Evolutionary conservation across 1,140 invertebrate species (phyloP).

Genomic region (Lordiphosa mommai): DNA sequence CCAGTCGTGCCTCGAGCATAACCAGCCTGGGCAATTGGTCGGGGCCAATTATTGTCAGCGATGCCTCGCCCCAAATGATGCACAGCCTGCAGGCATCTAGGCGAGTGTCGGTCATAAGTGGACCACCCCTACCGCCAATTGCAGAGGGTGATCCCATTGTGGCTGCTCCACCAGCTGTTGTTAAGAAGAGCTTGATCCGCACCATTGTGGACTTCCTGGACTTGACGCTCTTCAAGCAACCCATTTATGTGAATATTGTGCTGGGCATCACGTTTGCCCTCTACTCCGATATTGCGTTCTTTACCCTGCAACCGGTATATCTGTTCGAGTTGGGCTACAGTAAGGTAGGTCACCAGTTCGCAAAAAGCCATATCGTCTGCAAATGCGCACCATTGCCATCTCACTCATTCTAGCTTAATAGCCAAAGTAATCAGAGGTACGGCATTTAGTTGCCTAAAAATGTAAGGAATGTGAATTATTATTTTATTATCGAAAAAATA

Average conservation of each 20-base stretch:
- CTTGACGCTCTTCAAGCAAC: conserved; percentile 82
- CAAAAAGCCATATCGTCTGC: too few relatives aligned
- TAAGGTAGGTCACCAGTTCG: conserved; percentile 78
- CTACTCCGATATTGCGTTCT: conserved; percentile 84
- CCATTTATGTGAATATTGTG: conserved; percentile 83
- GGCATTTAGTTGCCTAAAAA: too few relatives aligned
- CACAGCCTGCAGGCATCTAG: conserved; percentile 56
- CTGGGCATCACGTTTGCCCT: conserved; percentile 82
- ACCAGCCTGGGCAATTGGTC: conserved; percentile 79
- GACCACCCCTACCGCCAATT: neutral
- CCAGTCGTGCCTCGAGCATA: conserved; percentile 72
- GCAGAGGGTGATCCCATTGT: neutral
- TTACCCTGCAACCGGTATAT: conserved; percentile 82
- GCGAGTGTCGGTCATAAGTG: conserved; percentile 20
- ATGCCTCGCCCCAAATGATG: conserved; percentile 67
- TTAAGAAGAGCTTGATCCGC: conserved; percentile 43
- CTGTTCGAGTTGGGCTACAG: conserved; percentile 80
- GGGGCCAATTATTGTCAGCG: conserved; percentile 66
- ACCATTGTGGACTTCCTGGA: conserved; percentile 82
- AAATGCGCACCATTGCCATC: too few relatives aligned
- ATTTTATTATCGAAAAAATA: too few relatives aligned
- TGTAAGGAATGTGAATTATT: too few relatives aligned
- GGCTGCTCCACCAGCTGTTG: neutral
- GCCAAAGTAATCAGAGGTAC: too few relatives aligned
- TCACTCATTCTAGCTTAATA: too few relatives aligned